A percentile compares a stretch with the other conserved stretches of the same genome.
These are phyloP conservation scores for Metallyticus violacea DNA, from an alignment of 2,888 invertebrate genomes.

Conservation along the genomic window DNA sequence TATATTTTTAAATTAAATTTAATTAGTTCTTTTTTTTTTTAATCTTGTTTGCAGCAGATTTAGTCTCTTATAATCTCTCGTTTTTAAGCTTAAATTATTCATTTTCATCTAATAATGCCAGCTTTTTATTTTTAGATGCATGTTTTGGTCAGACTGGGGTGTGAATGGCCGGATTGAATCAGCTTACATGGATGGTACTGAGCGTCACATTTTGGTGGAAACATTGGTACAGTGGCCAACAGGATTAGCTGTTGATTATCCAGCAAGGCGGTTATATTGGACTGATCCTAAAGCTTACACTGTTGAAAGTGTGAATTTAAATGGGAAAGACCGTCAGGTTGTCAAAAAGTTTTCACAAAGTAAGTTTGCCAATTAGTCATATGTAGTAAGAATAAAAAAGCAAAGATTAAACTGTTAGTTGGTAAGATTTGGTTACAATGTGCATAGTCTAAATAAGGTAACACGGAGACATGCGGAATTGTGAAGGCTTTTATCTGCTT, in stretches of 20 bases:
- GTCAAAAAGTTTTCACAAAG: constrained; percentile 56
- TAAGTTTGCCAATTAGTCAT: constrained; percentile 35
- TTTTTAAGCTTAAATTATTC: neutral
- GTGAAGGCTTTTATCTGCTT: too few relatives aligned
- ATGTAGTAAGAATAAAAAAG: neutral
- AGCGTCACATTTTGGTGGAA: constrained; percentile 55
- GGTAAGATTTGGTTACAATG: too few relatives aligned
- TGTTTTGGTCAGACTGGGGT: constrained; percentile 78
- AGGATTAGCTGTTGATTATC: constrained; percentile 72
- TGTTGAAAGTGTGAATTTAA: constrained; percentile 65
- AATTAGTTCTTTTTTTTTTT: too few relatives aligned
- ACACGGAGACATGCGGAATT: too few relatives aligned
- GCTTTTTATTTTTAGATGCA: constrained; percentile 46
- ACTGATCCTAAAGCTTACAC: constrained; percentile 74
- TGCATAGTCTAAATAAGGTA: too few relatives aligned
- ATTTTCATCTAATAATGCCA: neutral
- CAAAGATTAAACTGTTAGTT: too few relatives aligned
- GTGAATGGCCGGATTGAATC: constrained; percentile 60
- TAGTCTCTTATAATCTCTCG: too few relatives aligned
- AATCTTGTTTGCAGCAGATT: too few relatives aligned
- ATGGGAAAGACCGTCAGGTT: constrained; percentile 64
- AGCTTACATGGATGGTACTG: constrained; percentile 63
- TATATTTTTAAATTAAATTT: too few relatives aligned
- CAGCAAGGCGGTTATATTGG: constrained; percentile 77
- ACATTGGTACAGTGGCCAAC: constrained; percentile 68